Percentiles rank a stretch among this genome's conserved stretches.
These are phyloP conservation scores for Diogma glabrata DNA, from an alignment of 2,888 invertebrate species.

Conservation along the genomic window DNA sequence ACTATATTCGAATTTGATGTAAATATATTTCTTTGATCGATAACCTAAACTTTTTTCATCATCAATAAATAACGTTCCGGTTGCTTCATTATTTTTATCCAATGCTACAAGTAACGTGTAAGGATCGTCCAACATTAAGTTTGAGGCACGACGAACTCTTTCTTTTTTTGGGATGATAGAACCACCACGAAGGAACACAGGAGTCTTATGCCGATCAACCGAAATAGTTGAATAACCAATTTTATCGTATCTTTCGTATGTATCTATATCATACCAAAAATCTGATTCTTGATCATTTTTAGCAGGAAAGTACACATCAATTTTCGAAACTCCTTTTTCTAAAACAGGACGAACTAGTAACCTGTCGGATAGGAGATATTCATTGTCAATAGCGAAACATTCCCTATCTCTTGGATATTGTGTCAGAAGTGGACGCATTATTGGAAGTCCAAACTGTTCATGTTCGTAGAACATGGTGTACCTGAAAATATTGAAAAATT, in stretches of 20 bases:
- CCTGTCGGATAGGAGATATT: constrained; percentile 66
- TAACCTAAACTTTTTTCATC: constrained; percentile 82
- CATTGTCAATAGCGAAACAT: constrained; percentile 70
- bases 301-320: constrained; percentile 80
- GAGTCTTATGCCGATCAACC: constrained; percentile 44
- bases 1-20: constrained; percentile 52
- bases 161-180: constrained; percentile 82
- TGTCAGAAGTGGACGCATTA: constrained; percentile 82
- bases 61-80: constrained; percentile 79
- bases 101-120: constrained; percentile 81
- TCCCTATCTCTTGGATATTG: constrained; percentile 76
- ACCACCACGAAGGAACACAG: constrained; percentile 90
- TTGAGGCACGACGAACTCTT: constrained; percentile 72
- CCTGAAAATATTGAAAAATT: no score
- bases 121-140: constrained; percentile 82
- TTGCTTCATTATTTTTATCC: constrained; percentile 52
- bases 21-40: constrained; percentile 59
- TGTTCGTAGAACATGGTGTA: constrained; percentile 71
- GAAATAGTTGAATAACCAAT: constrained; percentile 28
- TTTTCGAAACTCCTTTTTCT: constrained; percentile 59
- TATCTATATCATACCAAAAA: constrained; percentile 84
- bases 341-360: constrained; percentile 78
- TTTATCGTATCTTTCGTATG: constrained; percentile 42
- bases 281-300: constrained; percentile 40
- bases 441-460: constrained; percentile 69